Conservation (phyloP, 2,797 vertebrate species). For the Neomorphus geoffroyi region DNA sequence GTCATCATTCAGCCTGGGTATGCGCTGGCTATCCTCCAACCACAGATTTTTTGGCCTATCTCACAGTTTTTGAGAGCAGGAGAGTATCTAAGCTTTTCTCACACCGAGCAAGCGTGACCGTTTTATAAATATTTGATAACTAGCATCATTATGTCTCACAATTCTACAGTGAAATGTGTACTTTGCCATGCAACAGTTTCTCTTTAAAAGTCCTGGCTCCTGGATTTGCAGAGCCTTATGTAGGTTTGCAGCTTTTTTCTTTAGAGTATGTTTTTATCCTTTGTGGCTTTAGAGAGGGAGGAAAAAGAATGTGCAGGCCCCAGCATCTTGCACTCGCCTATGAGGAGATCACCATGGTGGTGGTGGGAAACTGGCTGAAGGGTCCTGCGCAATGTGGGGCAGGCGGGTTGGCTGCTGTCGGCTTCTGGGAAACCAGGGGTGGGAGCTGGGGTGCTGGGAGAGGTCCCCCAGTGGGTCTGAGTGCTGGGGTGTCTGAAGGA, state of each 20-base stretch:
- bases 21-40: conserved; percentile 39
- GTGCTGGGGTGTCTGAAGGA: too few species aligned
- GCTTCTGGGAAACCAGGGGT: too few species aligned
- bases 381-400: not conserved
- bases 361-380: too few species aligned
- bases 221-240: not conserved
- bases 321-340: not conserved
- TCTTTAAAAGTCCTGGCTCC: not conserved
- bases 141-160: not conserved
- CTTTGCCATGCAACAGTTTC: not conserved
- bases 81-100: conserved; percentile 3
- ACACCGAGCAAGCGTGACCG: not conserved
- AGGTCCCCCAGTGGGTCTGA: too few species aligned
- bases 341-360: not conserved
- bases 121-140: not conserved
- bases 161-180: not conserved
- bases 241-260: not conserved
- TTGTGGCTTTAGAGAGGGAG: not conserved
- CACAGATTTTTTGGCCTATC: conserved; percentile 38
- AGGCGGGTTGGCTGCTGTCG: too few species aligned
- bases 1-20: not conserved
- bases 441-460: too few species aligned
- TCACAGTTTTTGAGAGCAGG: not conserved
- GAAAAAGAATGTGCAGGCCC: not conserved
- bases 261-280: not conserved